A percentile compares a stretch with the other conserved stretches of the same genome.
phyloP scores from a whole-genome alignment of 2,888 invertebrate genomes.

The Mythimna vitellina region DNA sequence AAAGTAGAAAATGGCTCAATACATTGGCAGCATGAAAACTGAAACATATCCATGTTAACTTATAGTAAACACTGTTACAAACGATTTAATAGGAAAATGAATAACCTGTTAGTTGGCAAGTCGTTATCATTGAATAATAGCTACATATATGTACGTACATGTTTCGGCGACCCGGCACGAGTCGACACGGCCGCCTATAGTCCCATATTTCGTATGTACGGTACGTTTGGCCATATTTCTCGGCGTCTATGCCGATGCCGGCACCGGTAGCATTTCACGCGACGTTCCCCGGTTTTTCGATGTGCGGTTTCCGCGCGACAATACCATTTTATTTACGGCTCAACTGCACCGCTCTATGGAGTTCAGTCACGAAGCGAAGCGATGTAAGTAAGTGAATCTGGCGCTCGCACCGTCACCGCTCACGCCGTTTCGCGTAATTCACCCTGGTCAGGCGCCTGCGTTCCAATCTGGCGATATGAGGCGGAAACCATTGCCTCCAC shows the following conservation, averaged over 20 bases:
- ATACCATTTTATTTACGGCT: constrained; percentile 85
- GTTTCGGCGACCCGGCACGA: constrained; percentile 70
- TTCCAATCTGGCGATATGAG: constrained; percentile 78
- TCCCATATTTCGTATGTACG: constrained; percentile 81
- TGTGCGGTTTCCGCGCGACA: constrained; percentile 85
- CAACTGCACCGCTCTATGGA: constrained; percentile 77
- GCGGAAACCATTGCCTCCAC: constrained; percentile 75
- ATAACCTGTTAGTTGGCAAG: constrained; percentile 54
- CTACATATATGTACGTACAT: constrained; percentile 63
- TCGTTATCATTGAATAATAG: constrained; percentile 48
- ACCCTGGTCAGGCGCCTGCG: constrained; percentile 70
- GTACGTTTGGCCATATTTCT: constrained; percentile 83
- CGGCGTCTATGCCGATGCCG: constrained; percentile 79
- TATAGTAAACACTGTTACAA: constrained; percentile 4
- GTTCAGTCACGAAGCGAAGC: constrained; percentile 81
- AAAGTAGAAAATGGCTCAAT: no score
- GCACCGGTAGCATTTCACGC: constrained; percentile 86
- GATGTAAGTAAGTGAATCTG: constrained; percentile 78
- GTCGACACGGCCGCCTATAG: constrained; percentile 77
- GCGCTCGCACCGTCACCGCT: constrained; percentile 65
- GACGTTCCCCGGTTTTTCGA: constrained; percentile 85
- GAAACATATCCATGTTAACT: background rate
- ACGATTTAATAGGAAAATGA: constrained; percentile 34
- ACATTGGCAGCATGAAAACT: no score
- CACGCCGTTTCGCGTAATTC: constrained; percentile 71